Conservation (phyloP, 2,888 invertebrate genomes). For the Selenia dentaria region DNA sequence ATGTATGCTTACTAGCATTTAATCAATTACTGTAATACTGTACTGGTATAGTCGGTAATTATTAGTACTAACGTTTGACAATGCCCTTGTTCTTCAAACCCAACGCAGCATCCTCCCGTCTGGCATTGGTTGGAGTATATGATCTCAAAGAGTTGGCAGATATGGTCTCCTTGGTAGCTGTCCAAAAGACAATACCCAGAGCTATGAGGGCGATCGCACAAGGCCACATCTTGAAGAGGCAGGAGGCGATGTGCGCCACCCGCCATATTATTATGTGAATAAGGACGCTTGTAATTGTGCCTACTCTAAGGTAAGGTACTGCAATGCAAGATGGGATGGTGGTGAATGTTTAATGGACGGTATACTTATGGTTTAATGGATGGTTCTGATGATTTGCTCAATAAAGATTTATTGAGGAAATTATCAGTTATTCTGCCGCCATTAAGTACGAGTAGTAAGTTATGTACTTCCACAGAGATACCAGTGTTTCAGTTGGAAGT, state of each 20-base stretch:
- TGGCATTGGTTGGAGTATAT: constrained; percentile 28
- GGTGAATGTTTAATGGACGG: no score
- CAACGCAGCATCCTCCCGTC: neutral
- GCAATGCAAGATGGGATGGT: constrained; percentile 38
- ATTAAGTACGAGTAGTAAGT: no score
- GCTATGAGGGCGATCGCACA: constrained; percentile 57
- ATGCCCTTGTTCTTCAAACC: neutral
- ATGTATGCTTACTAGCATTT: no score
- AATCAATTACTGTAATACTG: no score
- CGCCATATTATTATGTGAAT: constrained; percentile 58
- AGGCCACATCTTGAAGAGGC: constrained; percentile 43
- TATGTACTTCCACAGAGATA: no score
- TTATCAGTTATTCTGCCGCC: no score
- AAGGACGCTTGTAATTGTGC: constrained; percentile 48
- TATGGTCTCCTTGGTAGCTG: constrained; percentile 51
- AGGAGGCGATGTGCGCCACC: constrained; percentile 45
- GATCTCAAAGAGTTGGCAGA: constrained; percentile 29
- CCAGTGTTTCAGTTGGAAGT: no score
- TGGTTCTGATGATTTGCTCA: no score
- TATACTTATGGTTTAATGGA: no score
- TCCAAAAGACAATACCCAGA: constrained; percentile 71
- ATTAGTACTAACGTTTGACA: neutral
- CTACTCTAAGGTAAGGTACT: constrained; percentile 45
- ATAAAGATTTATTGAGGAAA: no score
- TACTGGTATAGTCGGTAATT: no score